phyloP scores from a whole-genome alignment of 2,797 vertebrate genomes.

The Acestrorhynchus altus region DNA sequence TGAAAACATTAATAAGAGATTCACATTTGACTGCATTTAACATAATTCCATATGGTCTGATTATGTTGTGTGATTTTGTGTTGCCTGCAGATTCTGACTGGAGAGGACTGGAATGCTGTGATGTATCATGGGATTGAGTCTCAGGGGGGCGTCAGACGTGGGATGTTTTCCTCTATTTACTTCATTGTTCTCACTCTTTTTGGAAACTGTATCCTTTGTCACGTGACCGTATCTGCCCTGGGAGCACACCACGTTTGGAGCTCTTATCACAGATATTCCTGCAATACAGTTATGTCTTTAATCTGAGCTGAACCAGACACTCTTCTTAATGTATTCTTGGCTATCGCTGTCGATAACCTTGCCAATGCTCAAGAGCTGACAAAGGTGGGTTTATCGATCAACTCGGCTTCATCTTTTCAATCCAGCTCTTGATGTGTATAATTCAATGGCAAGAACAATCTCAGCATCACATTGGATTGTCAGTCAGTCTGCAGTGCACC shows the following conservation, averaged over 20 bases:
- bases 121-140: conserved; percentile 98
- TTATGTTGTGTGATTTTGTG: conserved; percentile 12
- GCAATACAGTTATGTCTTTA: conserved; percentile 75
- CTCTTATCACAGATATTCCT: not conserved
- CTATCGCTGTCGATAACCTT: conserved; percentile 97
- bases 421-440: not conserved
- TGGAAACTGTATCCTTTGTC: conserved; percentile 96
- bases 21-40: not conserved
- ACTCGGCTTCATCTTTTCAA: not conserved
- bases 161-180: conserved; percentile 96
- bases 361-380: conserved; percentile 98
- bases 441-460: not conserved
- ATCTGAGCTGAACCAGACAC: conserved; percentile 83
- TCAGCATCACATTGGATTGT: not conserved
- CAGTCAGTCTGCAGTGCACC: not conserved
- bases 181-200: conserved; percentile 97
- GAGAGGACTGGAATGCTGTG: conserved; percentile 97
- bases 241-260: not conserved
- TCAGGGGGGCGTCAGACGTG: conserved; percentile 89
- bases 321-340: conserved; percentile 96
- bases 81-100: conserved; percentile 88
- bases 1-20: conserved; percentile 7
- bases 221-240: not conserved
- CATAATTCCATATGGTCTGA: conserved; percentile 36
- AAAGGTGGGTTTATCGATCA: conserved; percentile 80